These are phyloP conservation scores for Tupaia tana DNA, from an alignment of 2,113 vertebrate genomes.

Conservation along the genomic window DNA sequence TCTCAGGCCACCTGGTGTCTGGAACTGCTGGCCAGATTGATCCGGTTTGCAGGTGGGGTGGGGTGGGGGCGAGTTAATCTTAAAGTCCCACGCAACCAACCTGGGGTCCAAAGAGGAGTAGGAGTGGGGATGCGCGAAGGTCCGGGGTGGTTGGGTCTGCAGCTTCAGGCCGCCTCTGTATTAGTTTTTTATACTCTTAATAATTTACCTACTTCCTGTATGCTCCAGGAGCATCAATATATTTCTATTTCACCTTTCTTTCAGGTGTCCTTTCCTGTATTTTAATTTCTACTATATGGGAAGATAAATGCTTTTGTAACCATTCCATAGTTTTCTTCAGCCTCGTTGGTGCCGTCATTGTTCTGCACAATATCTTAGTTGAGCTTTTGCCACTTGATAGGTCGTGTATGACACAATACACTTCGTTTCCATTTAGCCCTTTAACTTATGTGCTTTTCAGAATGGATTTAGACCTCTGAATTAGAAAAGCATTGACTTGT, in stretches of 20 bases:
- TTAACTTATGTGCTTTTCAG: background rate
- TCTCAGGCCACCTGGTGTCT: too few relatives aligned
- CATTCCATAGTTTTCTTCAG: background rate
- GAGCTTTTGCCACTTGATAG: too few relatives aligned
- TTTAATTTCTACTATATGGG: background rate
- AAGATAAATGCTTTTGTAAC: background rate
- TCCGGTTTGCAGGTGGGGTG: too few relatives aligned
- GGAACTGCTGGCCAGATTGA: too few relatives aligned
- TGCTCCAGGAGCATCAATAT: too few relatives aligned
- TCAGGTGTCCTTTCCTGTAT: background rate
- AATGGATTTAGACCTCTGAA: background rate
- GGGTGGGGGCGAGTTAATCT: too few relatives aligned
- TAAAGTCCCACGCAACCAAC: too few relatives aligned
- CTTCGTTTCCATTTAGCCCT: too few relatives aligned
- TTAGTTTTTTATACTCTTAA: background rate
- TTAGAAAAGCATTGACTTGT: background rate
- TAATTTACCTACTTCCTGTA: background rate
- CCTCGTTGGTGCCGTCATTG: accelerated
- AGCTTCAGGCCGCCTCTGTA: too few relatives aligned
- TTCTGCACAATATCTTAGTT: background rate
- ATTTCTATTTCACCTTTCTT: background rate
- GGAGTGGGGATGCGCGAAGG: too few relatives aligned
- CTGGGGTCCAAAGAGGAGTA: too few relatives aligned
- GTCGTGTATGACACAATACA: accelerated
- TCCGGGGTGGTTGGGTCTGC: too few relatives aligned